Base-by-base conservation (phyloP, 2,888 invertebrate species). In the Conchocele bisecta region DNA sequence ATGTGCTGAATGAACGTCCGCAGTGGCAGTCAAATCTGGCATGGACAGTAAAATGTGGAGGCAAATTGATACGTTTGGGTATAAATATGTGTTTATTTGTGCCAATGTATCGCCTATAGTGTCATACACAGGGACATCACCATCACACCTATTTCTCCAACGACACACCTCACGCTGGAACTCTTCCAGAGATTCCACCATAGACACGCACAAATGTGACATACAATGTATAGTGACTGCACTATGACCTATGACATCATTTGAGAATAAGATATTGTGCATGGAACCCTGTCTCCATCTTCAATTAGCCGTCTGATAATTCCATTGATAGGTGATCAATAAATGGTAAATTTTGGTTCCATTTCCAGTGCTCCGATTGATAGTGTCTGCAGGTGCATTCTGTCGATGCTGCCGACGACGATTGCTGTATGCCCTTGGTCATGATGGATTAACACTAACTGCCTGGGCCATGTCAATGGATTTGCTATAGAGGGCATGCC, bases 151-250 rank as follows among this genome's bases (percentile, higher is more conserved):
- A 48, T 22, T 48, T 48, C 50, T 48, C 50, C 24, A 48, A 22
- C 50, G n/a, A 48, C 24, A 48, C 6, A 48, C 50, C n/a, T 48
- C 50, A 48, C 50, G 50, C 50, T 48, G 50, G 50, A 48, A 48
- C 9, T 48, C 50, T 48, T 20, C 24, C 50, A 48, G 50, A 48
- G 50, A 44, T 44, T 44, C 44, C 44, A 20, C 44, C 11, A 17
- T 13, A n/a, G 20, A n/a, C 44, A 44, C 44, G 44, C 44, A n/a
- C 11, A 17, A 44, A 44, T 17, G 44, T 44, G 11, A 17, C 22
- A 48, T n/a, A n/a, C n/a, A n/a, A n/a, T n/a, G n/a, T n/a, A n/a
- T 48, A 48, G 22, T 48, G 50, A 48, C 50, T 22, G 24, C 50
- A 48, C 50, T 17, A 22, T 48, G 50, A 48, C 50, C 22, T 48